These are phyloP conservation scores for Malthinus flaveolus DNA, from an alignment of 2,888 invertebrate species.

Conservation along the genomic window DNA sequence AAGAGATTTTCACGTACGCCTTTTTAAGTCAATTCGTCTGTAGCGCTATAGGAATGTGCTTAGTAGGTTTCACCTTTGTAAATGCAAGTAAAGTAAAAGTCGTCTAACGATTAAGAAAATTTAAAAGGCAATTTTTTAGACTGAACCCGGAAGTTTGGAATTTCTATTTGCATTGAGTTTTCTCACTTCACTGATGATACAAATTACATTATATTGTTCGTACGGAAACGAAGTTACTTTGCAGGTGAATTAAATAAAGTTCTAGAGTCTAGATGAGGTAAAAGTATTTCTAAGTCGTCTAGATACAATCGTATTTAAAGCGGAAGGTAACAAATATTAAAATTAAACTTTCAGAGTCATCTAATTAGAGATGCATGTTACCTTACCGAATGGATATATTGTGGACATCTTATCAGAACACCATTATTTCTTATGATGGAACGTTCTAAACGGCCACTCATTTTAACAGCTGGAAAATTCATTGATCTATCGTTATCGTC, in stretches of 20 bases:
- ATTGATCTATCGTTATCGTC: constrained; percentile 36
- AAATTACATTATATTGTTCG: constrained; percentile 41
- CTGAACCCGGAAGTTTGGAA: constrained; percentile 3
- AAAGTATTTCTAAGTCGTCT: neutral
- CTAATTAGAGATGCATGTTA: constrained; percentile 37
- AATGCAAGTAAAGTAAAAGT: constrained; percentile 28
- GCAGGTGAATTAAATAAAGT: too few species aligned
- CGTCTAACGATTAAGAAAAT: neutral
- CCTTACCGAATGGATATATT: constrained; percentile 36
- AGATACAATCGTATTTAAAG: neutral
- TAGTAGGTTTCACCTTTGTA: constrained; percentile 38
- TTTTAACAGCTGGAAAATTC: constrained; percentile 39
- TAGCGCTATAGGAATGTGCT: constrained; percentile 39
- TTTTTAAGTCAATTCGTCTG: constrained; percentile 37
- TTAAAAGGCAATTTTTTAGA: neutral
- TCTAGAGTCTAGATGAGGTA: too few species aligned
- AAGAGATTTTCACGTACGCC: constrained; percentile 35
- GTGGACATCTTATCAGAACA: constrained; percentile 28
- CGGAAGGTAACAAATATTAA: neutral
- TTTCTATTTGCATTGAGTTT: constrained; percentile 11
- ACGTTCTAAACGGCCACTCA: constrained; percentile 36
- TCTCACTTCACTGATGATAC: constrained; percentile 35
- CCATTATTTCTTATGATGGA: constrained; percentile 40
- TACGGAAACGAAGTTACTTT: constrained; percentile 40
- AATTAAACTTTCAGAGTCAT: constrained; percentile 32